Conservation (phyloP, 2,113 vertebrate species). For the Pseudorectes ferrugineus region DNA sequence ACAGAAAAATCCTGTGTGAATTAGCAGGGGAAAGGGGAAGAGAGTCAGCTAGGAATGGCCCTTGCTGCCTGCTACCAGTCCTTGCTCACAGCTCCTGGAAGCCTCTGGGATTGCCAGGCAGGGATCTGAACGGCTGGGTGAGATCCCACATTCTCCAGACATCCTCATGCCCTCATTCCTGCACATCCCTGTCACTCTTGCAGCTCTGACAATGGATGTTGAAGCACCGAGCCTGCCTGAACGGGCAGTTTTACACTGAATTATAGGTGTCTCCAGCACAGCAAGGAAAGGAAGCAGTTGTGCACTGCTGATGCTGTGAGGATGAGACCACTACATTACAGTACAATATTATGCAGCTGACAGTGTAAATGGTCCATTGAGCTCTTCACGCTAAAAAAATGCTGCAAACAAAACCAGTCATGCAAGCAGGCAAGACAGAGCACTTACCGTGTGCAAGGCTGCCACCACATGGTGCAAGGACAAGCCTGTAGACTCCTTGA, state of each 20-base stretch:
- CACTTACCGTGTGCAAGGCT: neutral
- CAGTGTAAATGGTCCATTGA: neutral
- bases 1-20: neutral
- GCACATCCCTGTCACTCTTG: neutral
- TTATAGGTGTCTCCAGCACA: neutral
- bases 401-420: neutral
- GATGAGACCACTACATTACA: neutral
- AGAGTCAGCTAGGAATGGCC: neutral
- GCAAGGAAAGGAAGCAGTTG: neutral
- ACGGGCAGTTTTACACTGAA: neutral
- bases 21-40: neutral
- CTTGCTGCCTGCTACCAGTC: neutral
- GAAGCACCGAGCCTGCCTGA: rapidly evolving
- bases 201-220: rapidly evolving
- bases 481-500: neutral
- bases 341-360: neutral
- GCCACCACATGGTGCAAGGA: neutral
- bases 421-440: neutral
- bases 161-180: neutral
- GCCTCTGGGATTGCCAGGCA: neutral
- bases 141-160: neutral
- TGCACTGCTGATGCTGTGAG: neutral
- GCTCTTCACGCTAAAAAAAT: neutral
- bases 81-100: neutral
- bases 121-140: neutral